These are phyloP conservation scores for Pungitius pungitius DNA, from an alignment of 2,113 vertebrate genomes.

Conservation along the genomic window DNA sequence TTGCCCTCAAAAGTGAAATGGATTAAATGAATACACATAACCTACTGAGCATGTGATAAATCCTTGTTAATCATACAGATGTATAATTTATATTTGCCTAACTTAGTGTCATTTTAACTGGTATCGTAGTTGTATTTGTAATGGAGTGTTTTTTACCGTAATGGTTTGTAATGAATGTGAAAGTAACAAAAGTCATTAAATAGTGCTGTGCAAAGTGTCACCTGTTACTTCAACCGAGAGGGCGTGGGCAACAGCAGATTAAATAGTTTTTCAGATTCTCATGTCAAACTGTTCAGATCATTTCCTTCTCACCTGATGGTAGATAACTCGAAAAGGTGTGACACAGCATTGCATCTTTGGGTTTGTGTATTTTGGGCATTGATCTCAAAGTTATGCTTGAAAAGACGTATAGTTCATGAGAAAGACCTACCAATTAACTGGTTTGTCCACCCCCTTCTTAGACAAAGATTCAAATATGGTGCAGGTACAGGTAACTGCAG, in stretches of 20 bases:
- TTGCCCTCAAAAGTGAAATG: neutral
- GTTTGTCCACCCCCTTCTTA: neutral
- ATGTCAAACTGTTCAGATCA: neutral
- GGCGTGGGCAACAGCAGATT: neutral
- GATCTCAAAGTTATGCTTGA: neutral
- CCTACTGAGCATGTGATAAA: neutral
- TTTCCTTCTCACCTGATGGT: neutral
- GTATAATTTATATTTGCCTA: neutral
- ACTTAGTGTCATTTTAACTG: neutral
- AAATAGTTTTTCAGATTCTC: neutral
- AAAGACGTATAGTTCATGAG: neutral
- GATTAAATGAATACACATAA: neutral
- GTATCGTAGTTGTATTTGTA: neutral
- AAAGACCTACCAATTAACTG: neutral
- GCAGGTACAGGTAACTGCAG: neutral
- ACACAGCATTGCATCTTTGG: neutral
- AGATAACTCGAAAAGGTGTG: neutral
- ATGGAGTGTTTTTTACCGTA: neutral
- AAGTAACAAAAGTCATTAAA: neutral
- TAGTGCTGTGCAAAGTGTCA: neutral
- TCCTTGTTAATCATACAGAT: neutral
- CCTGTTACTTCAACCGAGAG: neutral
- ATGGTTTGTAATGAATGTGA: neutral
- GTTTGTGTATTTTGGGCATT: neutral
- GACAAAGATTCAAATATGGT: neutral